phyloP scores from a whole-genome alignment of 2,888 invertebrate genomes.

The Nymphalis urticae region DNA sequence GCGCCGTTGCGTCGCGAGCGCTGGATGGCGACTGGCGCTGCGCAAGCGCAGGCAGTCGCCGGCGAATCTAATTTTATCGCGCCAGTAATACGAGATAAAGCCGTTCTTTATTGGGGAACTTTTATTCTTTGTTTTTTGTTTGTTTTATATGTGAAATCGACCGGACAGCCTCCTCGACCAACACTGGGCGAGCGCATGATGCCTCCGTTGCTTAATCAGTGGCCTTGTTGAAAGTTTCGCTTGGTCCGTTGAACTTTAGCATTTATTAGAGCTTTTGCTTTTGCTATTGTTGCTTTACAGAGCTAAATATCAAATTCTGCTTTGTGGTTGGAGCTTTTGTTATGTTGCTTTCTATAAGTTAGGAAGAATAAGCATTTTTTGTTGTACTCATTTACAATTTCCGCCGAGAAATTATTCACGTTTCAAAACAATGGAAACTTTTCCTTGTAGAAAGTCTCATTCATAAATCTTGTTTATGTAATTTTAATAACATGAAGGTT shows the following conservation, averaged over 20 bases:
- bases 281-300: conserved; percentile 18
- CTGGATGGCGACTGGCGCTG: conserved; percentile 51
- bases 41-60: conserved; percentile 47
- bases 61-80: conserved; percentile 77
- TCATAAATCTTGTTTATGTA: conserved; percentile 6
- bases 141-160: conserved; percentile 56
- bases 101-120: conserved; percentile 70
- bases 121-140: conserved; percentile 58
- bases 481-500: conserved; percentile 2
- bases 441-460: conserved; percentile 32
- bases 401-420: conserved; percentile 29
- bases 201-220: conserved; percentile 29
- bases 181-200: conserved; percentile 25
- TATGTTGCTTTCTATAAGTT: conserved; percentile 21
- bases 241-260: conserved; percentile 35
- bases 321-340: conserved; percentile 20
- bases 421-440: conserved; percentile 28
- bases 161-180: conserved; percentile 42
- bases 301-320: conserved; percentile 10
- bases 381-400: conserved; percentile 22
- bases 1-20: conserved; percentile 52
- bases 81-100: conserved; percentile 80
- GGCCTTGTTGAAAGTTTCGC: conserved; percentile 36
- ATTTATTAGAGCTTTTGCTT: conserved; percentile 31
- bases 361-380: conserved; percentile 27